phyloP scores from a whole-genome alignment of 2,113 vertebrate genomes.

The Maccullochella peelii region DNA sequence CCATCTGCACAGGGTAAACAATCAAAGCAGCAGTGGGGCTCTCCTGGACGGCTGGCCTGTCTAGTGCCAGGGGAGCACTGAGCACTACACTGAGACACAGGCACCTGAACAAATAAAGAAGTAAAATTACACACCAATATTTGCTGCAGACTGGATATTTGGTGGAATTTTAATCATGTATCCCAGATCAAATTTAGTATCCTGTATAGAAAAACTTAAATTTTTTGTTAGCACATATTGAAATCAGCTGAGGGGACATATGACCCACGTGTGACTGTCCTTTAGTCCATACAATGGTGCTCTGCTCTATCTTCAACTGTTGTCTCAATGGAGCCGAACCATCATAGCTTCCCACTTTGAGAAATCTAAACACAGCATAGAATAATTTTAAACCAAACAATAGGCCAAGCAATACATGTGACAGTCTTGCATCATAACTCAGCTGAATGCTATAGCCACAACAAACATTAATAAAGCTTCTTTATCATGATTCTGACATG shows the following conservation, averaged over 20 bases:
- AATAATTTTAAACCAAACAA: not conserved
- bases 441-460: not conserved
- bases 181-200: not conserved
- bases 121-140: not conserved
- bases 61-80: slow-evolving; percentile 80
- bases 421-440: not conserved
- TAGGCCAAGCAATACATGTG: not conserved
- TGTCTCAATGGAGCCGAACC: slow-evolving; percentile 73
- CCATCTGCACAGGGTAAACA: slow-evolving; percentile 84
- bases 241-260: not conserved
- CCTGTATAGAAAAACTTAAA: not conserved
- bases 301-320: slow-evolving; percentile 75
- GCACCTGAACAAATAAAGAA: slow-evolving; percentile 67
- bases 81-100: slow-evolving; percentile 77
- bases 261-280: slow-evolving; percentile 71
- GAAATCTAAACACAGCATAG: slow-evolving; percentile 52
- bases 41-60: slow-evolving; percentile 69
- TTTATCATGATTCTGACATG: not conserved
- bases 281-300: slow-evolving; percentile 77
- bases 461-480: not conserved
- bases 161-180: not conserved
- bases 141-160: not conserved
- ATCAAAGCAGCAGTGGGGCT: slow-evolving; percentile 83
- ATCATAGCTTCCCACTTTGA: slow-evolving; percentile 83
- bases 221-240: not conserved